Percentiles rank a stretch among this genome's conserved stretches.
phyloP scores from a whole-genome alignment of 2,797 vertebrate genomes.

The Psittacula derbiana region DNA sequence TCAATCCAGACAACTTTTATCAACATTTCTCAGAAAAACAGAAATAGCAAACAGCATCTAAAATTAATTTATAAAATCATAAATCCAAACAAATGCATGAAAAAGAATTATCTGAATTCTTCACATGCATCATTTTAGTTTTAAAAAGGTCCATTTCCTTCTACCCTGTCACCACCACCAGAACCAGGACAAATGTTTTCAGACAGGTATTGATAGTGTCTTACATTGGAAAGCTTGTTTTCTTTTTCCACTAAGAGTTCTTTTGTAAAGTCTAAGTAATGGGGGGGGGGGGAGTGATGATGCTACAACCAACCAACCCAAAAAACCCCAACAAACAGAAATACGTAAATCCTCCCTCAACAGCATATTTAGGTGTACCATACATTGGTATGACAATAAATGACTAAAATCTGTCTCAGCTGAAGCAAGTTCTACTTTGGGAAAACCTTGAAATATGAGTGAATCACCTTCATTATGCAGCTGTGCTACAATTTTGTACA shows the following conservation, averaged over 20 bases:
- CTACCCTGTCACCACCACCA: not conserved
- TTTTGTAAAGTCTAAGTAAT: not conserved
- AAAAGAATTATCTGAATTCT: not conserved
- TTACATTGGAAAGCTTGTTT: not conserved
- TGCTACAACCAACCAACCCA: not conserved
- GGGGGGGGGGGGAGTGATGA: not conserved
- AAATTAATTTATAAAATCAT: not conserved
- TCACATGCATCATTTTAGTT: not conserved
- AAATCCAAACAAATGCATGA: not conserved
- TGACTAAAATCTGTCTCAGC: not conserved
- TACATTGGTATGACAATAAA: not conserved
- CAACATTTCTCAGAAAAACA: not conserved
- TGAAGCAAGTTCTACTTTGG: not conserved
- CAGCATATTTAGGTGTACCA: not conserved
- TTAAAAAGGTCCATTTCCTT: not conserved
- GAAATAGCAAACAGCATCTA: not conserved
- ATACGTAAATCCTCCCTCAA: not conserved
- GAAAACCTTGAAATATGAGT: not conserved
- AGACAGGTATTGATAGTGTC: not conserved
- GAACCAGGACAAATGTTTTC: not conserved
- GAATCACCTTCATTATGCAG: slow-evolving; percentile 6
- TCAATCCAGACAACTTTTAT: not conserved
- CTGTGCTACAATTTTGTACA: not conserved
- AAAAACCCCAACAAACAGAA: not conserved
- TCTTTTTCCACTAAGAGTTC: not conserved